A percentile compares a stretch with the other conserved stretches of the same genome.
Evolutionary conservation across 2,797 vertebrate genomes (phyloP).

Genomic region (Gymnothorax reevesii): DNA sequence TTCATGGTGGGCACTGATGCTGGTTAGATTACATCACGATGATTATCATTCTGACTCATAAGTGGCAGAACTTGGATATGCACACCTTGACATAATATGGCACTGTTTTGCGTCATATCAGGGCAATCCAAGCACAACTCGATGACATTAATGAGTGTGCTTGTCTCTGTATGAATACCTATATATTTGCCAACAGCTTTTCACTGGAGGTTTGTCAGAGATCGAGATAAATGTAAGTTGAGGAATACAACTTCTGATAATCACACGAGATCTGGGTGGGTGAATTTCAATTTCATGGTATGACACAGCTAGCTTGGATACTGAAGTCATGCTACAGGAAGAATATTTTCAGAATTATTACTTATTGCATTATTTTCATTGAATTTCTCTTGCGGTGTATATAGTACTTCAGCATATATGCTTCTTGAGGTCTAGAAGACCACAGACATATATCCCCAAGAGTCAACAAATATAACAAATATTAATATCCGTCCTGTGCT

Average conservation of each 20-base stretch:
- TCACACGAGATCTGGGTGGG: no score
- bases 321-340: no score
- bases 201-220: neutral
- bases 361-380: no score
- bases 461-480: no score
- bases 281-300: no score
- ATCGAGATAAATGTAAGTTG: neutral
- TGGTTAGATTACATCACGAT: neutral
- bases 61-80: neutral
- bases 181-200: neutral
- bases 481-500: no score
- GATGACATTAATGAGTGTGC: neutral
- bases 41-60: neutral
- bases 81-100: neutral
- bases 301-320: no score
- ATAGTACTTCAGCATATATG: no score
- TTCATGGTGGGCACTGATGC: neutral
- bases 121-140: neutral
- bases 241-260: conserved; percentile 23
- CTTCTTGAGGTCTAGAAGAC: no score
- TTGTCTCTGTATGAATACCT: neutral
- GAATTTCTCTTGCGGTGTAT: no score
- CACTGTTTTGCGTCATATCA: neutral
- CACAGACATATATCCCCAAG: no score
- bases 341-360: no score